Conservation (phyloP, 1,140 invertebrate genomes). For the Neodiprion virginianus region DNA sequence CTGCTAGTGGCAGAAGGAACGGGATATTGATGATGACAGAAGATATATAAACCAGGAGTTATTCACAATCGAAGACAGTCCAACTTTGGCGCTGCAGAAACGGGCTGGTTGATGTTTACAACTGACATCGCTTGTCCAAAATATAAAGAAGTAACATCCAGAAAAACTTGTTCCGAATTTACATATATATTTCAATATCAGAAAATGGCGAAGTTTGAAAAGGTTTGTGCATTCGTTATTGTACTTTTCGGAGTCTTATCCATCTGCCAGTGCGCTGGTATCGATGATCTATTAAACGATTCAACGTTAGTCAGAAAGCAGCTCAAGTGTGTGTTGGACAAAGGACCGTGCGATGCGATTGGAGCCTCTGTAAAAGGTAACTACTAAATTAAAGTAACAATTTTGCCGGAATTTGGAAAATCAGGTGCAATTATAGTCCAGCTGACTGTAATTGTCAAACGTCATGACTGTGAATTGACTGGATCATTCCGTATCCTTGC, state of each 20-base stretch:
- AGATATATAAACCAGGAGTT: background rate
- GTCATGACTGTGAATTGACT: no score
- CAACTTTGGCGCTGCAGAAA: background rate
- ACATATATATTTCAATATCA: background rate
- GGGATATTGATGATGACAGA: background rate
- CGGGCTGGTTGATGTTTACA: background rate
- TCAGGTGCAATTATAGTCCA: no score
- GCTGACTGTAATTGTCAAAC: no score
- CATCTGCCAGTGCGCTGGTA: background rate
- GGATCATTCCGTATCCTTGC: no score
- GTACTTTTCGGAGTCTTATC: background rate
- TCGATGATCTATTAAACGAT: background rate
- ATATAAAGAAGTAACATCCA: no score
- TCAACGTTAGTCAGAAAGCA: background rate
- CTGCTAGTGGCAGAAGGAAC: background rate
- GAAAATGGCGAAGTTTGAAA: background rate
- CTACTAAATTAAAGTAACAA: no score
- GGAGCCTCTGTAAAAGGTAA: background rate
- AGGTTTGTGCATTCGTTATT: background rate
- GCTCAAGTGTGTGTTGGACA: background rate
- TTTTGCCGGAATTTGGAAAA: no score
- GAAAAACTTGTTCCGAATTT: no score
- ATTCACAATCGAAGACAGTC: background rate
- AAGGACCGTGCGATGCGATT: background rate
- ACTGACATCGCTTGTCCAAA: no score